Base-by-base conservation (phyloP, 2,888 invertebrate genomes). In the Thumatha senex region DNA sequence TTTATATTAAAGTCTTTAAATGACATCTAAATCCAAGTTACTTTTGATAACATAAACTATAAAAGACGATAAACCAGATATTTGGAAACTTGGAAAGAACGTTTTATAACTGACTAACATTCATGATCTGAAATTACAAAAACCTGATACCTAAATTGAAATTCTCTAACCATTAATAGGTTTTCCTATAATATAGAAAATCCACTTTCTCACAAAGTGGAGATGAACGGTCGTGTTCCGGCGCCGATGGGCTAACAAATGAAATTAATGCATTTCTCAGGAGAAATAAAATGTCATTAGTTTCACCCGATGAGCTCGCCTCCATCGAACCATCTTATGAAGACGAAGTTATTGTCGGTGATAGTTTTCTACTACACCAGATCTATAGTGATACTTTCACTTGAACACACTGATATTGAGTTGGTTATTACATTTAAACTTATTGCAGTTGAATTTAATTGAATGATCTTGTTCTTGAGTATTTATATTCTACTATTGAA, bases 251-350 rank as follows among this genome's bases (percentile, higher is more conserved):
- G 84, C 81, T 82, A 82, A 83, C 84, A 88, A 90, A 89, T 89
- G 85, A 89, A 89, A 89, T 90, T 89, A 90, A 88, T 88, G 86
- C 88, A 87, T 86, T 84, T 78, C 90, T 86, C 90, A 62, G 66
- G 89, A 86, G 90, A 85, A 86, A 88, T 89, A 89, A 88, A 88
- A 89, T 84, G 86, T 86, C 86, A 86, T 90, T 89, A 89, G 86
- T 86, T 84, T 80, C 79, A 76, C 78, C 72, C 84, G 86, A 86
- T 87, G 87, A 86, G 86, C 69, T 79, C 74, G 81, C 74, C 70
- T 64, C 75, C 71, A 51, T 61, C 51, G 77, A 75, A 74, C 71
- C 72, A 72, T 70, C 74, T 77, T 69, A 72, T 70, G 72, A 71
- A 73, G 74, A 74, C 72, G 74, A 74, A 76, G 63, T 78, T 80